Base-by-base conservation (phyloP, 2,888 invertebrate species). In the Troides aeacus region DNA sequence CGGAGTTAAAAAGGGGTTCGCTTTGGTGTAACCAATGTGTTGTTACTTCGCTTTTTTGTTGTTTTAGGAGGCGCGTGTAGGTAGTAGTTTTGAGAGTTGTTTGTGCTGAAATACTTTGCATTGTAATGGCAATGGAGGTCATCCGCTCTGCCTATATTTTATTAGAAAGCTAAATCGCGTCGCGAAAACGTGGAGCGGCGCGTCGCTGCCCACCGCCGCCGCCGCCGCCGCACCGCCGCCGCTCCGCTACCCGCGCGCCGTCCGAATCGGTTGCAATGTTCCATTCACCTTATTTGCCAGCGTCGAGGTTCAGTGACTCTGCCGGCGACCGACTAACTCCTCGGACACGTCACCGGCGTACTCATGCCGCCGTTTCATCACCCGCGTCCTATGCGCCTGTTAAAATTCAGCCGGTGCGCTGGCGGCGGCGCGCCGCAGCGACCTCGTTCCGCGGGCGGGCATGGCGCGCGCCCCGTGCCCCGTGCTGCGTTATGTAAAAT, bases 291-390 rank as follows among this genome's bases (percentile, higher is more conserved):
- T 88, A 89, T 90, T 88, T 79, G 88, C 83, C 82, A 83, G 76
- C 86, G 84, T 77, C 83, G 85, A 89, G 89, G 92, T 91, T 92
- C 92, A 92, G 81, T 92, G 92, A 91, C 92, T 89, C 84, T 84
- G 83, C 71, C 81, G 85, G 77, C 87, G 86, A 85, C 86, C 88
- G 87, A 85, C 86, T 84, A 83, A 86, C 85, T 86, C 84, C 80
- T 82, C 79, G 82, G 80, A 78, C 88, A 84, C 90, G 90, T 90
- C 90, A 90, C 83, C 87, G 83, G 62, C 85, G 85, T 85, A 86
- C 86, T 87, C 88, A 87, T 85, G 87, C 84, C 79, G 83, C 79
- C 81, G 85, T 89, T 89, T 88, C 89, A 88, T 87, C 88, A 87
- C 83, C 80, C 79, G 79, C 78, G 79, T 79, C 76, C 78, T 83